Evolutionary conservation across 2,888 invertebrate genomes (phyloP), one percentile per base, ranked within the genome.

Genomic region (Dendrolimus pini): DNA sequence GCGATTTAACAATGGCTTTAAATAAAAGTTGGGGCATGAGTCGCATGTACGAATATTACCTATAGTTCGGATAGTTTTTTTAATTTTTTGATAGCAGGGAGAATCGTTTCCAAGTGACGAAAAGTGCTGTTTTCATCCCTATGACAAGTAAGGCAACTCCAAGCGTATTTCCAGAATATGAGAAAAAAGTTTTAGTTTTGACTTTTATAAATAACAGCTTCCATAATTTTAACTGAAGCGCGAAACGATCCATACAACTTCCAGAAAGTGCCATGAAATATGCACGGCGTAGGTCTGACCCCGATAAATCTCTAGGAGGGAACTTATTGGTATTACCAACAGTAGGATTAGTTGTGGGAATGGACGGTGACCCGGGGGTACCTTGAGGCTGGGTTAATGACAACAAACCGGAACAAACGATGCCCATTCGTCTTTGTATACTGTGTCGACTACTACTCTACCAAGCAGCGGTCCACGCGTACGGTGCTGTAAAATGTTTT

Each of bases 381-480:
- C 82, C 83, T 79, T 76, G 70, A 75, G 76, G 69, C 67, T 64
- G 76, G 80, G 82, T 82, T 84, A 85, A 85, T 82, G 78, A 80
- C 76, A 75, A 73, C 77, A 78, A 80, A 83, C 78, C 78, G 78
- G 79, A 82, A 85, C 79, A 81, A 84, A 85, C 75, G 81, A 75
- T 62, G 62, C 42, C 67, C 74, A 83, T 85, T 74, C 78, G 72
- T 85, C 83, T 83, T 72, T 66, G 71, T 67, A 47, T 47, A 47
- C 47, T 47, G 9, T 47, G 47, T 8, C 47, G 47, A 12, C 47
- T 47, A 47, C 6, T 47, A 47, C 12, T 47, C 47, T 47, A 47
- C 47, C 12, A 30, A 30, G 30, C 30, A 47, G 47, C 10, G 9
- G 9, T 47, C 12, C 47, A 12, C 47, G 7, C 47, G 47, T 47